These are phyloP conservation scores for Clusia tigrina DNA, from an alignment of 2,888 invertebrate genomes.

Conservation along the genomic window DNA sequence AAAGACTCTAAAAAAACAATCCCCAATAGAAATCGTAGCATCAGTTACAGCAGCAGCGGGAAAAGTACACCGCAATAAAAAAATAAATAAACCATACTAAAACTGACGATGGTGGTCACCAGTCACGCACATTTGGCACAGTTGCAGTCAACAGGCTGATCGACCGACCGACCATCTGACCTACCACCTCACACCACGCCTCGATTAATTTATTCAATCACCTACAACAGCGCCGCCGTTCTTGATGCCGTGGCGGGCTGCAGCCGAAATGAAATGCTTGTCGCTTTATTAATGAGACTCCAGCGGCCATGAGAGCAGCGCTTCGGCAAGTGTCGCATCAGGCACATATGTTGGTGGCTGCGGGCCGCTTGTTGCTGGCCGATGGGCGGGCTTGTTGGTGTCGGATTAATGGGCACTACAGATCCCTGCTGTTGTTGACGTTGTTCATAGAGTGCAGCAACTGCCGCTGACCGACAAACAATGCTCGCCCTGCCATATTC, in stretches of 20 bases:
- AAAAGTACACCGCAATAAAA: slow-evolving; percentile 26
- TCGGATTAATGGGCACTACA: slow-evolving; percentile 39
- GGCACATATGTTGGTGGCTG: slow-evolving; percentile 31
- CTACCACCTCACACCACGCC: slow-evolving; percentile 29
- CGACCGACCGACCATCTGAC: not conserved
- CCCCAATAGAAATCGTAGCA: slow-evolving; percentile 34
- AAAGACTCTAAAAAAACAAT: slow-evolving; percentile 35
- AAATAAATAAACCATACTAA: slow-evolving; percentile 36
- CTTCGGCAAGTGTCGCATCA: slow-evolving; percentile 50
- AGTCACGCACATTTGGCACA: slow-evolving; percentile 2
- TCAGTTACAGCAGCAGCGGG: slow-evolving; percentile 27
- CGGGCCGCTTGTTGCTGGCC: no score
- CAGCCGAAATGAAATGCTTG: slow-evolving; percentile 22
- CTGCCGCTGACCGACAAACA: slow-evolving; percentile 28
- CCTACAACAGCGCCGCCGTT: slow-evolving; percentile 34
- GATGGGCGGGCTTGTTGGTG: slow-evolving; percentile 35
- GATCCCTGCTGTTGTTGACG: slow-evolving; percentile 35
- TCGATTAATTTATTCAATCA: slow-evolving; percentile 57
- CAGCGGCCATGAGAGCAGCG: not conserved
- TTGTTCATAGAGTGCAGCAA: no score
- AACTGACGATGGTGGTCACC: slow-evolving; percentile 42
- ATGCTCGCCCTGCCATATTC: slow-evolving; percentile 33
- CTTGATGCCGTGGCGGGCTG: not conserved
- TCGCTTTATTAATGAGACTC: slow-evolving; percentile 49
- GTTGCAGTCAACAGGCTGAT: no score